Base-by-base conservation (phyloP, 2,888 invertebrate species). In the Spilosoma lubricipeda region DNA sequence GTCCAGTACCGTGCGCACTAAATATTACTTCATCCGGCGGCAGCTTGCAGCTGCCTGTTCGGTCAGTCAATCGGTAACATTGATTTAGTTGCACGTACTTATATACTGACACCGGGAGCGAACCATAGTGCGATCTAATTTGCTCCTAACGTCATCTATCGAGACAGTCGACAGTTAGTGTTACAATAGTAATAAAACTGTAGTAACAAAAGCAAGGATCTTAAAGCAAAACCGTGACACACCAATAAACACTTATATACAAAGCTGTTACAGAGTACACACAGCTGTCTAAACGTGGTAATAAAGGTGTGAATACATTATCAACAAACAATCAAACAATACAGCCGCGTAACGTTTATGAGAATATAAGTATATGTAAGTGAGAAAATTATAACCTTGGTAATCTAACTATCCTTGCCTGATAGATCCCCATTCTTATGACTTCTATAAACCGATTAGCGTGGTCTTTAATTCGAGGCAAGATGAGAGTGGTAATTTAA, bases 231-330 rank as follows among this genome's bases (percentile, higher is more conserved):
- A 66, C 48, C 63, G 52, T 77, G 76, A 77, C 63, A 72, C 72
- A 75, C 67, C 73, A 39, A 69, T 52, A 75, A 76, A 74, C 69
- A 69, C 70, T 67, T 56, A 63, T 45, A 70, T 70, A 23, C 70
- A 66, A 70, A 70, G 70, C 42, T 36, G 71, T 76, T 77, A 75
- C 69, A 80, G 77, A 71, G 71, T 77, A 74, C n/a, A 75, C 67
- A 78, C 82, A 84, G 79, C 78, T 82, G 85, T 69, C 73, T 2
- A 23, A 63, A 79, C 84, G 85, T 84, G 84, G 81, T 85, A 84
- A 84, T 74, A 79, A 72, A 68, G n/a, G 52, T 45, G 70, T 79
- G 80, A 76, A 81, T 79, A 79, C 70, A 82, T 81, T 85, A 80
- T 64, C 82, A 80, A 84, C 73, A 74, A 69, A 82, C 83, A 84